Conservation (phyloP, 2,797 vertebrate genomes). For the Xiphophorus birchmanni region DNA sequence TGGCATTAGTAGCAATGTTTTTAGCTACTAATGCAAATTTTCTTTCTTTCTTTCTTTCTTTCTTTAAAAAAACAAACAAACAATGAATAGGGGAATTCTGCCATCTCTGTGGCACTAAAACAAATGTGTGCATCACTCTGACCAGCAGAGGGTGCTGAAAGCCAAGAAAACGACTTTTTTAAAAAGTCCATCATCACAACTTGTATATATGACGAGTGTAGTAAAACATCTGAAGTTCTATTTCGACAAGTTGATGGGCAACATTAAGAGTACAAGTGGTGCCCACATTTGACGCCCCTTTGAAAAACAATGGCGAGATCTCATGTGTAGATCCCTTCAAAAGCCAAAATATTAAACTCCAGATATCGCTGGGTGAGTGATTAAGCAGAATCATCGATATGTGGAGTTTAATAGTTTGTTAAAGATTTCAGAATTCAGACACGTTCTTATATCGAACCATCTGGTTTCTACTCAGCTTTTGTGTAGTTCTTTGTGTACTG, state of each 20-base stretch:
- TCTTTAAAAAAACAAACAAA: too few species aligned
- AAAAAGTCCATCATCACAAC: neutral
- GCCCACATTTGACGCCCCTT: neutral
- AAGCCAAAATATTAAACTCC: neutral
- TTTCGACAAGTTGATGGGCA: neutral
- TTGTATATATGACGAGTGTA: neutral
- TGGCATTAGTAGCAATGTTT: neutral
- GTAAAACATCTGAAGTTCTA: neutral
- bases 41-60: too few species aligned
- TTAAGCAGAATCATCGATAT: too few species aligned
- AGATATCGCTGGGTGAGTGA: too few species aligned
- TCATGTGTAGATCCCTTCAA: neutral
- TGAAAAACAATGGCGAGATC: neutral
- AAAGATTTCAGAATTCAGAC: too few species aligned
- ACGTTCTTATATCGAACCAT: neutral
- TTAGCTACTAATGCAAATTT: too few species aligned
- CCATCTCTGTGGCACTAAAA: neutral
- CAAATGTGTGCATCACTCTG: neutral
- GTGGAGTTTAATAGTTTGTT: too few species aligned
- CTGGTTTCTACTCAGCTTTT: neutral
- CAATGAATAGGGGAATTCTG: neutral
- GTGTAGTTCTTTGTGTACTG: too few species aligned
- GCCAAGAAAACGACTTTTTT: neutral
- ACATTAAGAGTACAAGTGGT: neutral
- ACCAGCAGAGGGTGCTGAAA: constrained; percentile 35